phyloP scores from a whole-genome alignment of 2,113 vertebrate species.

The Isurus oxyrinchus region DNA sequence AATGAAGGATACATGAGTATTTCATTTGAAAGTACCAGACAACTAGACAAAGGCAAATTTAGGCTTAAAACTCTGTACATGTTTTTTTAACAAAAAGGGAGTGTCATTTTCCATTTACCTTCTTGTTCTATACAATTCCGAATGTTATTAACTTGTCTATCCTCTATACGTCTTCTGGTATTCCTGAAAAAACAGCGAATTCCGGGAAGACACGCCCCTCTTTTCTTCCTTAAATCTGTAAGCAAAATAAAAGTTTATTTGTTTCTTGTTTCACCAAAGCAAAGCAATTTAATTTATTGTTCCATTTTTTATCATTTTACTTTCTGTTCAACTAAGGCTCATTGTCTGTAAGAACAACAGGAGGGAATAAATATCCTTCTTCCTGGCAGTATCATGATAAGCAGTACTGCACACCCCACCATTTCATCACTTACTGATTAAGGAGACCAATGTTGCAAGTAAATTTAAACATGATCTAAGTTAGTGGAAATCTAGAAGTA shows the following conservation, averaged over 20 bases:
- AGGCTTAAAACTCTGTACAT: background rate
- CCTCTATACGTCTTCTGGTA: slow-evolving; percentile 9
- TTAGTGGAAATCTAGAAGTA: background rate
- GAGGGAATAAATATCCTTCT: background rate
- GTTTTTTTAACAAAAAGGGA: background rate
- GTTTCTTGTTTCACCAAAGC: background rate
- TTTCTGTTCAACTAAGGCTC: background rate
- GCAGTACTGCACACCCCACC: background rate
- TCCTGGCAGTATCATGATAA: background rate
- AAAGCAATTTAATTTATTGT: background rate
- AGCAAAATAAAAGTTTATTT: background rate
- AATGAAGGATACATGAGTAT: background rate
- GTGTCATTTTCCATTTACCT: background rate
- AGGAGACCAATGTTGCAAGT: background rate
- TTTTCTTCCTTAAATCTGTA: background rate
- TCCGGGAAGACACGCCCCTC: background rate
- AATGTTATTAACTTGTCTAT: background rate
- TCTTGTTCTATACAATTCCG: background rate
- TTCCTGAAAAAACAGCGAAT: slow-evolving; percentile 8
- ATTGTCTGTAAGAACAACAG: background rate
- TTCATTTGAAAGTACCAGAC: background rate
- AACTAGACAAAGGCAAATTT: background rate
- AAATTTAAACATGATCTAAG: background rate
- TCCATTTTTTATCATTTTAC: no score
- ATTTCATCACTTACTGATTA: background rate